Conservation (phyloP, 2,113 vertebrate genomes). For the Gracilinanus agilis region DNA sequence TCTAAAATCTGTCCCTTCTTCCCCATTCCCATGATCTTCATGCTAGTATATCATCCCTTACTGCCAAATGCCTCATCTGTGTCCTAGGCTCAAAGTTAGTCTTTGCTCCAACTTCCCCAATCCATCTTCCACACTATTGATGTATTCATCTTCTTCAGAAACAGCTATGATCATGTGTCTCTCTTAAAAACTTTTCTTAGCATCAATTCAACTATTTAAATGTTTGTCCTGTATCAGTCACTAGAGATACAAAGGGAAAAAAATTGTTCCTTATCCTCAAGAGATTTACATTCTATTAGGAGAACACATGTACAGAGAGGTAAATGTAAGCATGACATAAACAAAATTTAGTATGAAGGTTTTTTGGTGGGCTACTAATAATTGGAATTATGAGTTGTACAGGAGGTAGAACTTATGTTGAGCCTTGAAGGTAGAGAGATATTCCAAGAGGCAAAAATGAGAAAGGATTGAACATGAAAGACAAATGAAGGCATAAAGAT, state of each 20-base stretch:
- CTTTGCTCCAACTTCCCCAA: not conserved
- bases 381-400: not conserved
- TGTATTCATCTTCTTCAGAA: not conserved
- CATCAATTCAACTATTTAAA: not conserved
- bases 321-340: not conserved
- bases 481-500: not conserved
- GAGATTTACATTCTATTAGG: not conserved
- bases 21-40: not conserved
- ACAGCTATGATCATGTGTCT: not conserved
- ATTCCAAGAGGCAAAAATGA: not conserved
- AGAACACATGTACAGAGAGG: not conserved
- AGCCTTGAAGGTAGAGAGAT: not conserved
- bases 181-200: not conserved
- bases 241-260: not conserved
- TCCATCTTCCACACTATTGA: not conserved
- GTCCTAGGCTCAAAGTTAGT: not conserved
- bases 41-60: not conserved
- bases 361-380: not conserved
- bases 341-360: not conserved
- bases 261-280: not conserved
- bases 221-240: not conserved
- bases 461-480: not conserved
- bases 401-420: not conserved
- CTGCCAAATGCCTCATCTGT: not conserved
- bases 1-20: not conserved